Evolutionary conservation across 2,797 vertebrate genomes (phyloP).

Genomic region (Eulemur rubriventer): DNA sequence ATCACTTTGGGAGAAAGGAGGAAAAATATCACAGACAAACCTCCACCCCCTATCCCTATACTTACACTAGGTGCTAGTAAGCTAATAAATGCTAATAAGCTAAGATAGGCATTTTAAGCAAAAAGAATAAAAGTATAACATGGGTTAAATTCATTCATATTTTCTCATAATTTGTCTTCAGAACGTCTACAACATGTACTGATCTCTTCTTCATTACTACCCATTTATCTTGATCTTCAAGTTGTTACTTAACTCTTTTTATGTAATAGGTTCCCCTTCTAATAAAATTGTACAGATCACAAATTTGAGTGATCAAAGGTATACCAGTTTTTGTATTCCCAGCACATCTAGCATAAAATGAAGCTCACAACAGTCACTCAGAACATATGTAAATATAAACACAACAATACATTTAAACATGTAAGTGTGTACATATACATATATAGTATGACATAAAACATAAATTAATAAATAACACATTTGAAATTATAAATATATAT

Average conservation of each 20-base stretch:
- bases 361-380: neutral
- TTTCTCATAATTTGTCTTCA: neutral
- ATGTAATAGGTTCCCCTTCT: neutral
- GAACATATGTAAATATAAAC: neutral
- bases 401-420: neutral
- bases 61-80: neutral
- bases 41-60: fast-evolving
- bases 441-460: neutral
- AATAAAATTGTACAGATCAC: neutral
- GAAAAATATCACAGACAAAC: neutral
- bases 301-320: neutral
- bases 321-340: neutral
- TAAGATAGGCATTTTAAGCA: neutral
- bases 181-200: neutral
- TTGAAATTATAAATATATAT: neutral
- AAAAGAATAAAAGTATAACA: neutral
- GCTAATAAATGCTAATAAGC: neutral
- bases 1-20: neutral
- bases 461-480: neutral
- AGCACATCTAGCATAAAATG: neutral
- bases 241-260: neutral
- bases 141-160: neutral
- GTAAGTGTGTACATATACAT: neutral
- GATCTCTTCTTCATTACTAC: neutral
- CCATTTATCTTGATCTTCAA: neutral